phyloP scores from a whole-genome alignment of 2,113 vertebrate genomes.

The Diglossa brunneiventris region DNA sequence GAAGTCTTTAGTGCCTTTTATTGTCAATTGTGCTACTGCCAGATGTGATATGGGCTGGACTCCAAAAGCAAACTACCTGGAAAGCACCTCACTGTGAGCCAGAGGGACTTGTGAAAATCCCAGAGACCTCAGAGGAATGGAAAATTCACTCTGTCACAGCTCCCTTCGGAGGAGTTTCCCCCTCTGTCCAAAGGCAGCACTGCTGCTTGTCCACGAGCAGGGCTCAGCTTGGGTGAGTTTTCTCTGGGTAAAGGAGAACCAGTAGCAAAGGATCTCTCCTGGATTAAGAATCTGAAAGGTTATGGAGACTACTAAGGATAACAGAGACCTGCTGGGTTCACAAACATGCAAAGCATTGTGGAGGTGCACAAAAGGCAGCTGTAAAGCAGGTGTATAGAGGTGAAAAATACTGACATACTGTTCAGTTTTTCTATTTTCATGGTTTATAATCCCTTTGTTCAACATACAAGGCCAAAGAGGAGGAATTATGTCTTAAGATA shows the following conservation, averaged over 20 bases:
- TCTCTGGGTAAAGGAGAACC: neutral
- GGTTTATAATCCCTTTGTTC: neutral
- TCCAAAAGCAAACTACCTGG: conserved; percentile 2
- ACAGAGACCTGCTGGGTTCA: neutral
- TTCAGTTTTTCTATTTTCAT: neutral
- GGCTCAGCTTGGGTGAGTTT: neutral
- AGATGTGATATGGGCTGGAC: neutral
- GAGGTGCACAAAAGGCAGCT: neutral
- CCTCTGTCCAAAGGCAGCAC: neutral
- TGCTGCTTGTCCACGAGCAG: neutral
- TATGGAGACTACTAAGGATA: neutral
- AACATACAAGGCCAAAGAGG: neutral
- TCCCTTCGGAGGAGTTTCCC: neutral
- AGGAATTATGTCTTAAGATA: neutral
- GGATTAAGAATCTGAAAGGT: neutral
- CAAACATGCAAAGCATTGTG: neutral
- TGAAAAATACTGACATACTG: neutral
- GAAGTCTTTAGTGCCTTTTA: neutral
- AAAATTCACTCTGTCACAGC: neutral
- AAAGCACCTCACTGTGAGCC: neutral
- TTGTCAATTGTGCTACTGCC: neutral
- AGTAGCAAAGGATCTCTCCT: neutral
- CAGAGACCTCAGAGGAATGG: neutral
- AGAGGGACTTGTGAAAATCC: conserved; percentile 11
- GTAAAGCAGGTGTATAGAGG: neutral